A percentile compares a stretch with the other conserved stretches of the same genome.
Evolutionary conservation across 1,140 invertebrate species (phyloP).

Genomic region (Triops longicaudatus): DNA sequence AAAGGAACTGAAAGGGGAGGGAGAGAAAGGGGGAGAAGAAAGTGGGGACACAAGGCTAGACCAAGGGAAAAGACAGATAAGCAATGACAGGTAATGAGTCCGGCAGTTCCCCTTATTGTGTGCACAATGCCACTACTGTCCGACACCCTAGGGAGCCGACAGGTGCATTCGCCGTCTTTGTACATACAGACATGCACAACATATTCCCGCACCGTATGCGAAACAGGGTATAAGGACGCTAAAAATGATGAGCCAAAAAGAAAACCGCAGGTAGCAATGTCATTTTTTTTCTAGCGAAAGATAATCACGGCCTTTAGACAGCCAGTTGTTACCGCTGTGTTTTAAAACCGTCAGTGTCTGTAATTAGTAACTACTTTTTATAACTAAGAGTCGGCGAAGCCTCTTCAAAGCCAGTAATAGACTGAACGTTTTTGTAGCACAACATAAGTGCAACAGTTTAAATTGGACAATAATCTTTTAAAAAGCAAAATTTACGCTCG

Average conservation of each 20-base stretch:
- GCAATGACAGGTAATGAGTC: conserved; percentile 14
- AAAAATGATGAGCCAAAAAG: neutral
- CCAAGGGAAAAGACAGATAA: conserved; percentile 10
- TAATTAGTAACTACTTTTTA: neutral
- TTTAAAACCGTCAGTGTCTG: neutral
- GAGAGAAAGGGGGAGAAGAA: neutral
- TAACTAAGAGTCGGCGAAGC: too few relatives aligned
- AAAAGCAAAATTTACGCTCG: too few relatives aligned
- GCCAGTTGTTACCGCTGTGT: too few relatives aligned
- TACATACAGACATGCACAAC: neutral
- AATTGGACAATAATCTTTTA: too few relatives aligned
- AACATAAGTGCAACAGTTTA: too few relatives aligned
- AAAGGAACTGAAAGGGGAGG: neutral
- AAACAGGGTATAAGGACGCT: neutral
- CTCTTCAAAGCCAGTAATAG: too few relatives aligned
- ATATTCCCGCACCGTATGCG: neutral
- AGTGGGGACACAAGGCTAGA: neutral
- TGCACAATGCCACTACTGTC: conserved; percentile 14
- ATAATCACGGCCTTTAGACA: neutral
- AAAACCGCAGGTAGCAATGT: neutral
- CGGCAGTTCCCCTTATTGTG: conserved; percentile 10
- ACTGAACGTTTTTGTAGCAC: too few relatives aligned
- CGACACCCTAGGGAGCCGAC: conserved; percentile 9
- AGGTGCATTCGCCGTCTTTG: conserved; percentile 10
- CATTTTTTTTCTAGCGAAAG: neutral